Conservation (phyloP, 2,797 vertebrate species). For the Hoplostethus mediterraneus region DNA sequence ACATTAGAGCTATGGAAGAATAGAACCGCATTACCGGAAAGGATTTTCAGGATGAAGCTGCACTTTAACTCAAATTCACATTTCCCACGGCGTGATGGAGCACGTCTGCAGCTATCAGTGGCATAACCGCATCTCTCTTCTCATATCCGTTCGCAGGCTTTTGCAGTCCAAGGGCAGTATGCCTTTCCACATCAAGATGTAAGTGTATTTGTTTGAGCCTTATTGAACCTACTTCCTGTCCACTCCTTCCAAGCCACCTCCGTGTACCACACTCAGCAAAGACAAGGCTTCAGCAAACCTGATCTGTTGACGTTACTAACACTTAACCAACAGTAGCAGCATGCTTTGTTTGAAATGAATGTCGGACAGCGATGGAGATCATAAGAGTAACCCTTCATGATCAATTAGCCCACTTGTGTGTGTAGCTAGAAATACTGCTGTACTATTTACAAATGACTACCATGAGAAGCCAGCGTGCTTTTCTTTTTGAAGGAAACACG, state of each 20-base stretch:
- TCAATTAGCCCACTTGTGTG: conserved; percentile 22
- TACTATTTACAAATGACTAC: conserved; percentile 64
- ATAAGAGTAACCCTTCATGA: conserved; percentile 41
- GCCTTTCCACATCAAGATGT: conserved; percentile 95
- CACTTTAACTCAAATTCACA: conserved; percentile 25
- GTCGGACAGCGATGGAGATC: conserved; percentile 40
- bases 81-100: conserved; percentile 32
- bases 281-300: conserved; percentile 65
- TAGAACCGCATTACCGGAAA: conserved; percentile 28
- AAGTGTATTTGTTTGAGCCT: conserved; percentile 82
- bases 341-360: conserved; percentile 79
- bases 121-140: conserved; percentile 12
- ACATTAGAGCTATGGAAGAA: conserved; percentile 58
- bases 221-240: conserved; percentile 79
- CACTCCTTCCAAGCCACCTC: conserved; percentile 69
- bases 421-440: conserved; percentile 70
- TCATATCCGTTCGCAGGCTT: conserved; percentile 81
- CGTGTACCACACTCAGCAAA: conserved; percentile 70
- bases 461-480: conserved; percentile 64
- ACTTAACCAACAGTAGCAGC: conserved; percentile 71
- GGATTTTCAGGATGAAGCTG: conserved; percentile 57
- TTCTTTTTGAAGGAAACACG: conserved; percentile 63
- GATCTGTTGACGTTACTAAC: conserved; percentile 73
- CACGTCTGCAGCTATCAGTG: conserved; percentile 25
- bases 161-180: conserved; percentile 94